Conservation (phyloP, 2,888 invertebrate species). For the Mesorhabditis sp. region DNA sequence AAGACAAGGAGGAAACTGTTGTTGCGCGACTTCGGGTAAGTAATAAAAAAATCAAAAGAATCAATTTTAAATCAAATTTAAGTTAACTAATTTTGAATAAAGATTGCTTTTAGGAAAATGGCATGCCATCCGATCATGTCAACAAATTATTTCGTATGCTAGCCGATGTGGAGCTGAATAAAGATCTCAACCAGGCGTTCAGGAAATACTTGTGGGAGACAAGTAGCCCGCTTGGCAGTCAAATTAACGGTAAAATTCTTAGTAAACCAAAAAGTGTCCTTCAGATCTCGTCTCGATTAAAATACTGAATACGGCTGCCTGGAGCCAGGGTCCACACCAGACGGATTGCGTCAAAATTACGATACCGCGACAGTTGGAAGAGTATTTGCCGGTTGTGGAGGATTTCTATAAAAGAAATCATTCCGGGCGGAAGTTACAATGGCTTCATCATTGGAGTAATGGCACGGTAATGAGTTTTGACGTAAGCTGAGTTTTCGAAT, state of each 20-base stretch:
- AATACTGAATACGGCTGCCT: slow-evolving; percentile 95
- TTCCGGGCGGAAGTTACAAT: slow-evolving; percentile 91
- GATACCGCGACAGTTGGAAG: slow-evolving; percentile 92
- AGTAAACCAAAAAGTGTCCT: slow-evolving; percentile 6
- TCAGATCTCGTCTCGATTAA: slow-evolving; percentile 82
- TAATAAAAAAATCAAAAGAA: slow-evolving; percentile 7
- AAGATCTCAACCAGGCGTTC: slow-evolving; percentile 72
- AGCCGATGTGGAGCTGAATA: slow-evolving; percentile 80
- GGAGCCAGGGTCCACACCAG: slow-evolving; percentile 79
- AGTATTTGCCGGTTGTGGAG: slow-evolving; percentile 97
- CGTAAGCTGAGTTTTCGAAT: slow-evolving; percentile 6
- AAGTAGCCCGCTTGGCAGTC: background rate
- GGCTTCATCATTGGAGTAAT: slow-evolving; percentile 99
- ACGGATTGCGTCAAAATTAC: slow-evolving; percentile 85
- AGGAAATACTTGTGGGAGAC: slow-evolving; percentile 59
- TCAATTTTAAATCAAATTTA: background rate
- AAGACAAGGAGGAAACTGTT: slow-evolving; percentile 98
- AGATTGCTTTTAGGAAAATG: slow-evolving; percentile 73
- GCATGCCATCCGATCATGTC: slow-evolving; percentile 99
- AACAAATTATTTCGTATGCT: slow-evolving; percentile 94
- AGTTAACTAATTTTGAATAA: slow-evolving; percentile 5
- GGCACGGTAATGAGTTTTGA: slow-evolving; percentile 70
- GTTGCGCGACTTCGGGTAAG: slow-evolving; percentile 78
- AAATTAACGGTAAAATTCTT: background rate
- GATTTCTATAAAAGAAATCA: slow-evolving; percentile 97